Conservation (phyloP, 2,888 invertebrate genomes). For the Penaeus monodon region DNA sequence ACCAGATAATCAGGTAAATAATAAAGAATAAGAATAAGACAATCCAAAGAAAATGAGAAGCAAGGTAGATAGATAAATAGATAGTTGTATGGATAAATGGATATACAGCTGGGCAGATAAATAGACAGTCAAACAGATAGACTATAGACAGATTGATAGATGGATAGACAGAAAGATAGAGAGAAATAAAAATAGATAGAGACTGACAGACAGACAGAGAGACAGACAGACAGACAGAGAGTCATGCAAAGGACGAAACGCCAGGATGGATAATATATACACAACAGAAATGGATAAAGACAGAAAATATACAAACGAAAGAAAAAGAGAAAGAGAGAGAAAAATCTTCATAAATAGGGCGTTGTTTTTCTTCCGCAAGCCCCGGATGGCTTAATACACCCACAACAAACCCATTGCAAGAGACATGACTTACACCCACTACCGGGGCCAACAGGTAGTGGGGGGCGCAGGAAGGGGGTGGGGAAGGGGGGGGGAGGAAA, state of each 20-base stretch:
- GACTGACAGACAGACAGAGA: constrained; percentile 15
- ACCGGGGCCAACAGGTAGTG: no score
- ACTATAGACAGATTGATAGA: not conserved
- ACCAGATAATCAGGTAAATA: constrained; percentile 16
- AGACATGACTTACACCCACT: no score
- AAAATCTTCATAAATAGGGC: no score
- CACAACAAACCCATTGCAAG: no score
- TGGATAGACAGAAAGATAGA: not conserved
- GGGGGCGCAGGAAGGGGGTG: no score
- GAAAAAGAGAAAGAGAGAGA: not conserved
- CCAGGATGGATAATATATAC: not conserved
- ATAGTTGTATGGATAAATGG: no score
- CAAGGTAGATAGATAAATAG: not conserved
- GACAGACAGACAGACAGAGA: not conserved
- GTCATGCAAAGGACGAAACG: not conserved
- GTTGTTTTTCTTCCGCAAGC: no score
- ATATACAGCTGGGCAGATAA: no score
- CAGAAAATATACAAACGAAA: not conserved
- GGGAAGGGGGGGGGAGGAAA: not conserved
- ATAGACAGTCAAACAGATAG: no score
- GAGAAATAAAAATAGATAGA: not conserved
- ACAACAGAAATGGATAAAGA: no score
- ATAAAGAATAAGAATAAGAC: not conserved
- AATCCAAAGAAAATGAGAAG: not conserved
- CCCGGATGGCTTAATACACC: no score